Conservation (phyloP, 1,140 invertebrate genomes). For the Listronotus oregonensis region DNA sequence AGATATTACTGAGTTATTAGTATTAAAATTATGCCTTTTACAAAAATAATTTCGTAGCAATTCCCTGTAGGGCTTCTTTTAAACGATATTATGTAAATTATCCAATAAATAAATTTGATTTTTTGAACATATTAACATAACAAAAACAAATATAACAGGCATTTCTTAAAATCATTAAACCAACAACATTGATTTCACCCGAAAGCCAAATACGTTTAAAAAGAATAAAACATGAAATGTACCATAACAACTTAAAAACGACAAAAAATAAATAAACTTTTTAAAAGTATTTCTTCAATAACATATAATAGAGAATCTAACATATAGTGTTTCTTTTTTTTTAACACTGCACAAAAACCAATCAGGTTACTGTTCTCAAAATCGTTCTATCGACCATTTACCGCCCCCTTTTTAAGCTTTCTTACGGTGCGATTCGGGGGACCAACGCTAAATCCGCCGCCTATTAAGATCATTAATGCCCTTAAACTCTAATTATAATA, state of each 20-base stretch:
- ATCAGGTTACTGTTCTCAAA: conserved; percentile 45
- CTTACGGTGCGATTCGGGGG: neutral
- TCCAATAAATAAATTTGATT: too few species aligned
- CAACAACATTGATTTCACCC: conserved; percentile 24
- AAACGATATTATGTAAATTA: too few species aligned
- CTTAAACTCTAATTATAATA: conserved; percentile 17
- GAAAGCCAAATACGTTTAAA: conserved; percentile 12
- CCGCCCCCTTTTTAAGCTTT: conserved; percentile 25
- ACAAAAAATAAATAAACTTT: conserved; percentile 43
- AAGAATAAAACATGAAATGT: conserved; percentile 11
- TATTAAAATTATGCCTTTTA: too few species aligned
- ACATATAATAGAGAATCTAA: conserved; percentile 55
- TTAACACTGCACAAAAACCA: conserved; percentile 52
- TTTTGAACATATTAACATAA: too few species aligned
- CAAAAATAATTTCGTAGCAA: too few species aligned
- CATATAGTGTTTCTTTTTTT: conserved; percentile 47
- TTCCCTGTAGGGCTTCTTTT: too few species aligned
- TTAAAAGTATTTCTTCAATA: conserved; percentile 47
- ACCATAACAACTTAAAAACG: conserved; percentile 45
- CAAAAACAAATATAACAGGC: too few species aligned
- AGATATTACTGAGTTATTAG: too few species aligned
- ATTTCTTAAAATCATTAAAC: too few species aligned
- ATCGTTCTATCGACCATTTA: conserved; percentile 38
- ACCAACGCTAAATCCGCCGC: conserved; percentile 1
- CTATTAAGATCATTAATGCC: conserved; percentile 9